Evolutionary conservation across 2,113 vertebrate species (phyloP), one percentile per base, ranked within the genome.

Genomic region (Scortum barcoo): DNA sequence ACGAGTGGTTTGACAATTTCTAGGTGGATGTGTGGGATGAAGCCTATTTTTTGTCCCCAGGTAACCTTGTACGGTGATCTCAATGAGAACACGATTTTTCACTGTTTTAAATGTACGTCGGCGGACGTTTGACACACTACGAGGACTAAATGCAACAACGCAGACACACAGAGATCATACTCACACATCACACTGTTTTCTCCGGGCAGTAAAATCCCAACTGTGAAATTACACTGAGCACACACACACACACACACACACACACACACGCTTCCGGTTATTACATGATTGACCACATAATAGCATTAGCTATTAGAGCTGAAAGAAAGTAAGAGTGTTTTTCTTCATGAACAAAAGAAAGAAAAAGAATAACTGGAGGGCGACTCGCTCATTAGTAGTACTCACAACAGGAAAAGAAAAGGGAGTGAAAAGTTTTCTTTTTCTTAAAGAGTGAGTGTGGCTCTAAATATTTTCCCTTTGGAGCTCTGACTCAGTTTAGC

Each of bases 401-500:
- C 73, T 78, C 86, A 78, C 71, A 76, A 72, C 22, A 72, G 71
- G n/a, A 51, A 80, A 82, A 77, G 56, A 81, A 53, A 42, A 10
- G 8, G 33, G 46, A 38, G 60, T 85, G 56, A 70, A 44, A 61
- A 46, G 57, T 40, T 82, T 72, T 58, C 51, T 81, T 76, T 78
- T 84, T 61, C 51, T 80, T 13, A 66, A 78, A 77, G 77, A 82
- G 58, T 57, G 71, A 81, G 81, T 78, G 63, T 62, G 74, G 67
- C 50, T 85, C 53, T 61, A 84, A 83, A 86, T 83, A 71, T 89
- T 89, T 92, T 80, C 78, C 86, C 81, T 56, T 70, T 70, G 72
- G 80, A 90, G 50, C n/a, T 83, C 68, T 88, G 86, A 93, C 83
- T 90, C 83, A 88, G 69, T 74, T 58, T 12, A 73, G 74, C 81